Evolutionary conservation across 1,140 invertebrate genomes (phyloP).

Genomic region (Rhopalosiphum maidis): DNA sequence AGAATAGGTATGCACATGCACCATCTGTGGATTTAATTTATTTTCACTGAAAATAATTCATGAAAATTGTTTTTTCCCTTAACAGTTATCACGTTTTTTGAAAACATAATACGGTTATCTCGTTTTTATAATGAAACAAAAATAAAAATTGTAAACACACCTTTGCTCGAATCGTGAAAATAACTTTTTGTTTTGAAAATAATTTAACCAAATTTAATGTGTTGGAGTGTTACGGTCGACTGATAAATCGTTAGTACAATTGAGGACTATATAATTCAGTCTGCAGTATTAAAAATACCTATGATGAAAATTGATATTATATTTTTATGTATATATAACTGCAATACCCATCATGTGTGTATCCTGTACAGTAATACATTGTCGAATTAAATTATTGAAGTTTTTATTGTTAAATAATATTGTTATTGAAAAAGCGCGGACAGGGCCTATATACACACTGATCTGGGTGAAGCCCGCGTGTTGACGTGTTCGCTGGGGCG

Average conservation of each 20-base stretch:
- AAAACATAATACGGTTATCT: background rate
- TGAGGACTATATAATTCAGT: background rate
- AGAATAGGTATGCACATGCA: background rate
- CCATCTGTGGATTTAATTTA: background rate
- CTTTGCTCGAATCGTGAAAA: background rate
- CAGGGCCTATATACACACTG: background rate
- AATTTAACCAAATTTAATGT: background rate
- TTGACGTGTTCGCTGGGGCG: background rate
- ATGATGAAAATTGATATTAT: background rate
- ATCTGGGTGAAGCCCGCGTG: background rate
- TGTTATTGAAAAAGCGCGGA: background rate
- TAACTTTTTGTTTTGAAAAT: background rate
- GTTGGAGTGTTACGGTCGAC: background rate
- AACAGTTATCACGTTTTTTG: too few relatives aligned
- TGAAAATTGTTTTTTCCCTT: too few relatives aligned
- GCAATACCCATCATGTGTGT: background rate
- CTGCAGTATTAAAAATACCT: background rate
- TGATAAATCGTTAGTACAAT: background rate
- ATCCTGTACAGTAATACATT: background rate
- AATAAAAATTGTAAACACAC: background rate
- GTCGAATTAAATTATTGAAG: background rate
- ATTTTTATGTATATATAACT: too few relatives aligned
- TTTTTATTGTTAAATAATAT: background rate
- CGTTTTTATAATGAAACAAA: background rate
- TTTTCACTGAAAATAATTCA: background rate